phyloP scores from a whole-genome alignment of 2,797 vertebrate genomes.

The Ara ararauna region DNA sequence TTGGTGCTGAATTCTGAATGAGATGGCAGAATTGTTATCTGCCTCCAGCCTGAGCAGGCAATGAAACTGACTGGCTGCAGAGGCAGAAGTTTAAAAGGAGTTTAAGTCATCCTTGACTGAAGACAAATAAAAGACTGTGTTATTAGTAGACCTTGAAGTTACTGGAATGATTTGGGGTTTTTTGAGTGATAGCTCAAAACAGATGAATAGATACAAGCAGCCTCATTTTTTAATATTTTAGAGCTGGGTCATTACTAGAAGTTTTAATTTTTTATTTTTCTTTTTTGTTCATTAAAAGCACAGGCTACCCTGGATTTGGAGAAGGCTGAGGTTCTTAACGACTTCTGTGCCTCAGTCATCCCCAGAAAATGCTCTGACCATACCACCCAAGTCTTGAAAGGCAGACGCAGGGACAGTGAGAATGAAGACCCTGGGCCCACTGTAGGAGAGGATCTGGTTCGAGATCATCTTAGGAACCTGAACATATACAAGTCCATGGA shows the following conservation, averaged over 20 bases:
- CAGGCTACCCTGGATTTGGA: too few species aligned
- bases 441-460: too few species aligned
- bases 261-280: neutral
- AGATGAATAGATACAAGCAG: neutral
- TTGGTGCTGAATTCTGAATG: neutral
- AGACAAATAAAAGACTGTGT: neutral
- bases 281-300: neutral
- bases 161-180: neutral
- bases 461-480: too few species aligned
- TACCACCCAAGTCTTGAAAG: too few species aligned
- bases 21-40: neutral
- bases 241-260: neutral
- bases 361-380: too few species aligned
- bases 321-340: too few species aligned
- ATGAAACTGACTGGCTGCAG: neutral
- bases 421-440: too few species aligned
- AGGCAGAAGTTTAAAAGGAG: neutral
- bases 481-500: too few species aligned
- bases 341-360: too few species aligned
- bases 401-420: too few species aligned
- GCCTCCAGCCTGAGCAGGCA: too few species aligned
- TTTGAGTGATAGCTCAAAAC: neutral
- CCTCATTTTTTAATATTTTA: neutral
- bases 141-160: neutral
- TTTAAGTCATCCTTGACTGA: neutral